Percentiles rank a stretch among this genome's conserved stretches.
phyloP scores from a whole-genome alignment of 2,888 invertebrate species.

The Drosophila histrio region DNA sequence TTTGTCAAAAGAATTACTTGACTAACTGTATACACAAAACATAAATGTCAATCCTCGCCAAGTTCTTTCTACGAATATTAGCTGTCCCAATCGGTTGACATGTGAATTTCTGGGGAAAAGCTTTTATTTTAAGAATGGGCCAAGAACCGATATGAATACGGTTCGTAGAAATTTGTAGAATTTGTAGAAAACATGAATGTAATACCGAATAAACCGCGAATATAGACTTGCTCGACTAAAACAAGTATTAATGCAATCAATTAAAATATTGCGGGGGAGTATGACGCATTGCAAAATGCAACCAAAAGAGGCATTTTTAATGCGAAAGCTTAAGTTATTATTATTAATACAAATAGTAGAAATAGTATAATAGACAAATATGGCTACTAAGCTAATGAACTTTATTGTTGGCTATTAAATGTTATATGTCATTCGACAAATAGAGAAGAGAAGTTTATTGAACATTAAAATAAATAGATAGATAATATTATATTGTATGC shows the following conservation, averaged over 20 bases:
- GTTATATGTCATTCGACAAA: constrained; percentile 19
- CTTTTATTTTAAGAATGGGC: constrained; percentile 26
- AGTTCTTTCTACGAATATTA: constrained; percentile 35
- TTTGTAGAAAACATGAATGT: constrained; percentile 38
- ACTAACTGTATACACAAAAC: not conserved
- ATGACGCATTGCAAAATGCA: constrained; percentile 8
- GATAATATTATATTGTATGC: not conserved
- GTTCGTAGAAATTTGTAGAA: constrained; percentile 22
- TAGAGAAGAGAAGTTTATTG: not conserved
- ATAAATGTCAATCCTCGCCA: not conserved
- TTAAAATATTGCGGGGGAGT: not conserved
- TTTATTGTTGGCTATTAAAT: constrained; percentile 27
- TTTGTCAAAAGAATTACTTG: not conserved
- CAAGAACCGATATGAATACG: constrained; percentile 1
- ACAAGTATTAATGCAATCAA: not conserved
- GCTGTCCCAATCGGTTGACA: constrained; percentile 27
- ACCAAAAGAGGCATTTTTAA: not conserved
- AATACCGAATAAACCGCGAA: not conserved
- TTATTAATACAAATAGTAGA: not conserved
- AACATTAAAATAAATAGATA: not conserved
- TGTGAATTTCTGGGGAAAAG: constrained; percentile 38
- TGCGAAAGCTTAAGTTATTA: not conserved
- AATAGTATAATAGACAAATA: constrained; percentile 13
- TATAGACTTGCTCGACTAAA: not conserved
- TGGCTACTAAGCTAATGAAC: constrained; percentile 20